Conservation (phyloP, 2,113 vertebrate genomes). For the Brachyistius frenatus region DNA sequence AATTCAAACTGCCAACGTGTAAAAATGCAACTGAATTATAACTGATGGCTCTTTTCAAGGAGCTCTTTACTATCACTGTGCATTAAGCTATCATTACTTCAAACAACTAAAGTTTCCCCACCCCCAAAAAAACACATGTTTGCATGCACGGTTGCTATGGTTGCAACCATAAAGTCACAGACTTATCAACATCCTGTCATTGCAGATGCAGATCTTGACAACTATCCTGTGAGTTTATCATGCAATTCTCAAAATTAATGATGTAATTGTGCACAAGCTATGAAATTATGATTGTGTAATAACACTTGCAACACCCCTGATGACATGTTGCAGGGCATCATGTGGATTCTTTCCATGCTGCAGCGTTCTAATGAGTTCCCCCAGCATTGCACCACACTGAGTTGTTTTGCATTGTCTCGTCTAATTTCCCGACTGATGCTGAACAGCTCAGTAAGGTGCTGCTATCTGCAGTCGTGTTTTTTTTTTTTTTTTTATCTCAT, state of each 20-base stretch:
- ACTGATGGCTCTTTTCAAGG: neutral
- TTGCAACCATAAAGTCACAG: neutral
- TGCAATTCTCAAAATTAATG: slow-evolving; percentile 51
- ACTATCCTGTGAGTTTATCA: neutral
- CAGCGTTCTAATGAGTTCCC: slow-evolving; percentile 68
- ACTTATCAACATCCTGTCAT: neutral
- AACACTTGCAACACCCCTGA: slow-evolving; percentile 58
- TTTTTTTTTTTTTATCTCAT: slow-evolving; percentile 52
- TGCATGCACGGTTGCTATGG: neutral
- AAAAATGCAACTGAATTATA: neutral
- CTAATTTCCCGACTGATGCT: slow-evolving; percentile 66
- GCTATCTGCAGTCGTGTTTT: slow-evolving; percentile 66
- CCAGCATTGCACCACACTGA: slow-evolving; percentile 63
- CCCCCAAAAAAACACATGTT: neutral
- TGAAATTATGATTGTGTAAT: slow-evolving; percentile 67
- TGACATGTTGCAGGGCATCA: slow-evolving; percentile 60
- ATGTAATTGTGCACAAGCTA: slow-evolving; percentile 62
- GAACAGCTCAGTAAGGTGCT: slow-evolving; percentile 58
- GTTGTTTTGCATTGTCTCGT: slow-evolving; percentile 72
- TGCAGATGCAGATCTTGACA: slow-evolving; percentile 1
- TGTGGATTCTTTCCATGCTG: slow-evolving; percentile 57
- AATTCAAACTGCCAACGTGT: neutral
- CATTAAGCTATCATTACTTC: neutral
- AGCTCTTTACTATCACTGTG: neutral
- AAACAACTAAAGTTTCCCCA: neutral